These are phyloP conservation scores for Cettia cetti DNA, from an alignment of 2,113 vertebrate genomes.

Conservation along the genomic window DNA sequence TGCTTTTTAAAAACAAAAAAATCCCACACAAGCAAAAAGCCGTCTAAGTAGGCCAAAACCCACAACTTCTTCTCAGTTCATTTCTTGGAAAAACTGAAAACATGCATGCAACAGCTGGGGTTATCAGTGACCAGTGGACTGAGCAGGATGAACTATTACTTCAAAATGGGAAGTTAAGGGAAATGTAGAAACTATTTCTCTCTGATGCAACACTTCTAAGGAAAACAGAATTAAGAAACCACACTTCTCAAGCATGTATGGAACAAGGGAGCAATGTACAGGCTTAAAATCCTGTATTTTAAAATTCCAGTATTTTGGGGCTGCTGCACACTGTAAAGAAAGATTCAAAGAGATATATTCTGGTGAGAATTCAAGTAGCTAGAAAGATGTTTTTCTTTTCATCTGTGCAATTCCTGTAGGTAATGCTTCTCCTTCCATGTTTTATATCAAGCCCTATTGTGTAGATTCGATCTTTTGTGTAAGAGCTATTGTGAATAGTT, in stretches of 20 bases:
- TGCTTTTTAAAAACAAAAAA: not conserved
- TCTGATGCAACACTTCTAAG: not conserved
- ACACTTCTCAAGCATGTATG: not conserved
- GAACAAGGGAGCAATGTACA: not conserved
- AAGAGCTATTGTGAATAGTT: not conserved
- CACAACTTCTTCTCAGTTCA: fast-evolving
- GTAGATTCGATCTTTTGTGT: not conserved
- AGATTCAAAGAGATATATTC: not conserved
- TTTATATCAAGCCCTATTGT: not conserved
- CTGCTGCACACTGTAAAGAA: not conserved
- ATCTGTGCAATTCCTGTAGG: not conserved
- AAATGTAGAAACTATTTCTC: not conserved
- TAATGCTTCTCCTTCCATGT: not conserved
- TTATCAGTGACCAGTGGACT: not conserved
- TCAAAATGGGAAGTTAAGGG: not conserved
- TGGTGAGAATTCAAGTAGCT: not conserved
- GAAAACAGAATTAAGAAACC: not conserved
- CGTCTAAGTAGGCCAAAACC: not conserved
- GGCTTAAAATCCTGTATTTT: not conserved
- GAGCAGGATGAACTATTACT: not conserved
- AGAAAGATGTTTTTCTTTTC: not conserved
- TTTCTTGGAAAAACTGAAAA: not conserved
- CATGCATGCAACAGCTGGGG: not conserved
- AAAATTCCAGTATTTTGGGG: not conserved
- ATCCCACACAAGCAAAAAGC: not conserved